Evolutionary conservation across 2,113 vertebrate genomes (phyloP).

Genomic region (Lampris incognitus): DNA sequence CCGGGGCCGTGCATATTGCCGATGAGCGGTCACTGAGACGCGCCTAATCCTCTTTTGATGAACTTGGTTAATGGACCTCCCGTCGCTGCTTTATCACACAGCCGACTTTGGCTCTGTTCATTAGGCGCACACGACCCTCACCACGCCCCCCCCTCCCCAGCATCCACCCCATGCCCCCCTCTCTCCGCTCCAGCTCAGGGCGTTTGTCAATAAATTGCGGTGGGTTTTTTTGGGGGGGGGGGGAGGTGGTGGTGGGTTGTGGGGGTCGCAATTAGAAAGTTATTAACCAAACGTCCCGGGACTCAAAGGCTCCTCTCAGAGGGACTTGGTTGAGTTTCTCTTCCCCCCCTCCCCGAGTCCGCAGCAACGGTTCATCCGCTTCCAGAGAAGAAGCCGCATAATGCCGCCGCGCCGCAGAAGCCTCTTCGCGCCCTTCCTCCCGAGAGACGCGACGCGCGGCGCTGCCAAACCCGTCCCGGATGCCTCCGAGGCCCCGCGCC

Average conservation of each 20-base stretch:
- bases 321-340: neutral
- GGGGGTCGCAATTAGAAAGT: too few relatives aligned
- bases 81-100: slow-evolving; percentile 62
- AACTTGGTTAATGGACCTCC: slow-evolving; percentile 80
- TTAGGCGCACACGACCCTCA: slow-evolving; percentile 78
- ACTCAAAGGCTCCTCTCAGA: too few relatives aligned
- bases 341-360: too few relatives aligned
- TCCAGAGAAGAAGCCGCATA: neutral
- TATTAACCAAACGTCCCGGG: too few relatives aligned
- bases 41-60: slow-evolving; percentile 86
- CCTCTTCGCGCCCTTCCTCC: slow-evolving; percentile 50
- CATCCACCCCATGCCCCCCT: slow-evolving; percentile 46
- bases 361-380: neutral
- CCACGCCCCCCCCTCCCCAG: slow-evolving; percentile 77
- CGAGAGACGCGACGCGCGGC: slow-evolving; percentile 27
- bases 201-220: slow-evolving; percentile 62
- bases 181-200: neutral
- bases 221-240: too few relatives aligned
- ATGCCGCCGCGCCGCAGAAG: slow-evolving; percentile 69
- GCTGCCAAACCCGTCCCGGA: slow-evolving; percentile 6
- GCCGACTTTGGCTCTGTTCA: slow-evolving; percentile 68
- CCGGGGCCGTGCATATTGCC: slow-evolving; percentile 34
- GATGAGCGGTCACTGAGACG: slow-evolving; percentile 69
- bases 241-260: too few relatives aligned
- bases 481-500: neutral